Evolutionary conservation across 2,888 invertebrate genomes (phyloP).

Genomic region (Cryptops parisi): DNA sequence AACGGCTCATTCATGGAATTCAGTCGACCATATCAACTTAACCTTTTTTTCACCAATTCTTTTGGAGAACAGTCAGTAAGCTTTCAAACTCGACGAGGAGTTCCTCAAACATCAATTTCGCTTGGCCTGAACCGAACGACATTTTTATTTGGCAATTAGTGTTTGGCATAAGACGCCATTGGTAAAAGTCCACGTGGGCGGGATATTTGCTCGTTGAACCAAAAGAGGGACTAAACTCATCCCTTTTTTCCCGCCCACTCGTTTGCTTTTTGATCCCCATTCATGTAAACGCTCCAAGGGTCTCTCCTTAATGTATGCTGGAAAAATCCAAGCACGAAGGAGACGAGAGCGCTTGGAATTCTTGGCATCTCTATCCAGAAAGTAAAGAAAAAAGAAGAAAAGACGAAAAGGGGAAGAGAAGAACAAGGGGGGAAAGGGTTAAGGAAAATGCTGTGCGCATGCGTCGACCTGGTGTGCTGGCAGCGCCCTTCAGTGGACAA

Average conservation of each 20-base stretch:
- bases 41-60: no score
- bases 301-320: background rate
- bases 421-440: background rate
- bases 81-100: no score
- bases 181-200: no score
- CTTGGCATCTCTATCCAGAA: no score
- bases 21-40: no score
- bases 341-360: background rate
- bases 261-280: background rate
- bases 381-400: background rate
- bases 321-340: background rate
- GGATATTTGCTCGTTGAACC: no score
- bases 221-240: background rate
- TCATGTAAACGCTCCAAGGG: background rate
- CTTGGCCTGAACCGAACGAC: no score
- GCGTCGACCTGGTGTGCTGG: background rate
- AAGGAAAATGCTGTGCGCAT: background rate
- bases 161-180: no score
- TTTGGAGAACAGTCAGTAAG: no score
- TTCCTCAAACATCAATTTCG: no score
- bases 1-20: no score
- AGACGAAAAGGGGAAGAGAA: background rate
- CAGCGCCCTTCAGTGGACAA: background rate
- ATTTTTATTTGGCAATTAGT: no score
- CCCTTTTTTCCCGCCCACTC: background rate